phyloP scores from a whole-genome alignment of 2,888 invertebrate species.

The Lepidocyrtinus sp. region DNA sequence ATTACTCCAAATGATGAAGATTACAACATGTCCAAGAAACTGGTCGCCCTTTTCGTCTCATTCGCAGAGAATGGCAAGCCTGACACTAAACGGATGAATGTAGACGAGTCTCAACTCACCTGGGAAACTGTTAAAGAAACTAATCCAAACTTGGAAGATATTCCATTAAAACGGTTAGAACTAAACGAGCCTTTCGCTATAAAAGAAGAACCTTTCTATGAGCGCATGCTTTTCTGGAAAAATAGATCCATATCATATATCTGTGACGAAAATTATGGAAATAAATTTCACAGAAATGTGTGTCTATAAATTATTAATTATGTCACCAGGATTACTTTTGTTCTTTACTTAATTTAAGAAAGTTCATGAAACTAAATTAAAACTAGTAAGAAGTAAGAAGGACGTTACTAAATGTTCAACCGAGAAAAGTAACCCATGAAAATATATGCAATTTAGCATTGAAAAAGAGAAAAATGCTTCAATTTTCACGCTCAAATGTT shows the following conservation, averaged over 20 bases:
- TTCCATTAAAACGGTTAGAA: neutral
- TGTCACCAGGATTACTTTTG: too few species aligned
- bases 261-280: neutral
- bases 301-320: too few species aligned
- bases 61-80: constrained; percentile 47
- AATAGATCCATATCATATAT: constrained; percentile 34
- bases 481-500: too few species aligned
- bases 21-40: constrained; percentile 35
- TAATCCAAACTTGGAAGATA: neutral
- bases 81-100: neutral
- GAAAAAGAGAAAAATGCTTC: too few species aligned
- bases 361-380: too few species aligned
- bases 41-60: constrained; percentile 25
- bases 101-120: neutral
- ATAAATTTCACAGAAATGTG: neutral
- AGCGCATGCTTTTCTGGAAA: constrained; percentile 22
- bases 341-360: too few species aligned
- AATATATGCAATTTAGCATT: too few species aligned
- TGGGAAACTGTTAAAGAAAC: neutral
- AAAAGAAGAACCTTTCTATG: constrained; percentile 28
- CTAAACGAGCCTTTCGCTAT: neutral
- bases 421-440: too few species aligned
- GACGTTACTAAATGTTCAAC: too few species aligned
- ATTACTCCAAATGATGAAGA: constrained; percentile 34
- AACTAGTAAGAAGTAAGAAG: too few species aligned